Conservation (phyloP, 2,797 vertebrate genomes). For the Liasis olivaceus region DNA sequence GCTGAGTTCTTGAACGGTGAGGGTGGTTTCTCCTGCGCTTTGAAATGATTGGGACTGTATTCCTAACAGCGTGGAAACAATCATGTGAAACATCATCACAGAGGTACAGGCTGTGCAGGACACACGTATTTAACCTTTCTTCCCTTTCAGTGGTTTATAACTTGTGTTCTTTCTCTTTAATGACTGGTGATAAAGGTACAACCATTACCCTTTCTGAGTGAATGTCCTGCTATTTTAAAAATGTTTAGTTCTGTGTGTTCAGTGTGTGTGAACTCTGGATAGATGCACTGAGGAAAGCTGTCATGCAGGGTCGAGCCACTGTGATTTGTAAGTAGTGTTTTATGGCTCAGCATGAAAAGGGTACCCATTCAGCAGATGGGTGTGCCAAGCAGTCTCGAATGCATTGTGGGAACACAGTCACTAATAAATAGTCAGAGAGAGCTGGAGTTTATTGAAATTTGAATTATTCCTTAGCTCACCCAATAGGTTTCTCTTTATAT, state of each 20-base stretch:
- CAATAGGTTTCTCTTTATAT: background rate
- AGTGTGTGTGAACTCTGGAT: background rate
- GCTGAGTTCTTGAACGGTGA: background rate
- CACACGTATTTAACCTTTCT: background rate
- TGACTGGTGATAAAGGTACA: background rate
- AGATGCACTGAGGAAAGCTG: background rate
- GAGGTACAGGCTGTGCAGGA: background rate
- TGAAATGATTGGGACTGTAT: background rate
- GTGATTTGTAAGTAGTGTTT: background rate
- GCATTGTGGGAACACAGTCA: background rate
- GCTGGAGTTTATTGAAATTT: background rate
- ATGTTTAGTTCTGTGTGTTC: background rate
- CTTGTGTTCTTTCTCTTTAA: background rate
- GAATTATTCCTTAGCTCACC: background rate
- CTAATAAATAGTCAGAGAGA: background rate
- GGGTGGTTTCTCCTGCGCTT: background rate
- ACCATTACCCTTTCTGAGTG: background rate
- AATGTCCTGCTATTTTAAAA: background rate
- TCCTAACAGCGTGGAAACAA: background rate
- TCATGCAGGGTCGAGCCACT: background rate
- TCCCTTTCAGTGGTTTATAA: background rate
- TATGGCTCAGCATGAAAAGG: background rate
- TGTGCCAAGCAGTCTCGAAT: background rate
- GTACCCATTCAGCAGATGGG: background rate
- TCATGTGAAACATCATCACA: background rate